Evolutionary conservation across 1,140 invertebrate species (phyloP), one percentile per base, ranked within the genome.

Genomic region (Caenorhabditis inopinata): DNA sequence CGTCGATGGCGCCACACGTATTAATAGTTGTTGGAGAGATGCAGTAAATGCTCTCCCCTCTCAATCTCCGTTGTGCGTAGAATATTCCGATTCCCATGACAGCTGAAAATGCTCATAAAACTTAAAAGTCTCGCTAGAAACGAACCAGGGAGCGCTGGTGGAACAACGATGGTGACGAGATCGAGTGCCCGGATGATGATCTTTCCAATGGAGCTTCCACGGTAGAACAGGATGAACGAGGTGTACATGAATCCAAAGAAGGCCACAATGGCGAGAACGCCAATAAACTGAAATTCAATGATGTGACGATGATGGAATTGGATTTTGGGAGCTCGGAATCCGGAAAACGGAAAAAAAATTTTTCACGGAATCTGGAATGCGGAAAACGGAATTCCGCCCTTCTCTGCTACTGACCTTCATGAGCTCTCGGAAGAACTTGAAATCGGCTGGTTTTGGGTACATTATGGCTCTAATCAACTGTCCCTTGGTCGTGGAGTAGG

Each of bases 141-240:
- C 38, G 23, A 21, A 85, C 82, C 84, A 0, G 87, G 87, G 25
- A 88, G 74, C 12, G 88, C 87, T 5, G 96, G 96, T 7, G 96
- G 96, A 6, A 98, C 94, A 0, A 96, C 94, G 68, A 97, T 96
- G 0, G 96, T 97, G 11, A 97, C 93, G 35, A 97, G 92, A 90
- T 97, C 96, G 49, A 97, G 89, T 1, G 94, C 85, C n/a, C 90
- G 29, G 3, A 91, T 77, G 47, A 91, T 86, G 16, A 91, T 89
- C 27, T 89, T 84, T 4, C 81, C 68, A 1, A 83, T 76, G 6
- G 77, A 49, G 38, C 89, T 88, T 16, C 89, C 89, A 58, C 86
- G 74, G 9, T 80, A 85, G 90, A 95, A 94, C 92, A 95, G 95
- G 7, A 93, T 91, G 9, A 93, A 90, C 25, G 96, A 89, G 0